Percentiles rank a stretch among this genome's conserved stretches.
These are phyloP conservation scores for Plutella xylostella DNA, from an alignment of 2,888 invertebrate genomes.

Conservation along the genomic window DNA sequence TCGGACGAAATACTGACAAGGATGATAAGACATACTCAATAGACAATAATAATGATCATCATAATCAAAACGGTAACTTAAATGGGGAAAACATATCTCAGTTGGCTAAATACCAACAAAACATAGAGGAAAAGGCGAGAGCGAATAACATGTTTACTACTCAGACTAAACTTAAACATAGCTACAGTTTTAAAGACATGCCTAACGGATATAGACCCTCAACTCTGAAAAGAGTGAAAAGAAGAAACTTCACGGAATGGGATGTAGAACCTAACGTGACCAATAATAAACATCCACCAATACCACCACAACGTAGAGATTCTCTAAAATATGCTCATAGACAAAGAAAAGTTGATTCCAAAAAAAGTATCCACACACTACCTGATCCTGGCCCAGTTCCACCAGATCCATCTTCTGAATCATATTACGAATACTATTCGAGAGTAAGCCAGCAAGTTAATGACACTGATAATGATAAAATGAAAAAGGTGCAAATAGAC, in stretches of 20 bases:
- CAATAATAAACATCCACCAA: slow-evolving; percentile 47
- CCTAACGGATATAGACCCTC: slow-evolving; percentile 73
- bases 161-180: slow-evolving; percentile 64
- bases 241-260: slow-evolving; percentile 71
- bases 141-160: slow-evolving; percentile 64
- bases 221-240: slow-evolving; percentile 65
- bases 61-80: slow-evolving; percentile 35
- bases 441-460: slow-evolving; percentile 64
- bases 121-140: slow-evolving; percentile 63
- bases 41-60: slow-evolving; percentile 41
- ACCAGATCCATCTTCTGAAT: slow-evolving; percentile 57
- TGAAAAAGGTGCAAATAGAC: slow-evolving; percentile 49
- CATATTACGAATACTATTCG: slow-evolving; percentile 64
- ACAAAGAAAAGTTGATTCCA: slow-evolving; percentile 57
- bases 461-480: slow-evolving; percentile 60
- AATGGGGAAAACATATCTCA: slow-evolving; percentile 60
- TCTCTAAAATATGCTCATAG: slow-evolving; percentile 64
- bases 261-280: slow-evolving; percentile 56
- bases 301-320: slow-evolving; percentile 58
- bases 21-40: slow-evolving; percentile 38
- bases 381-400: slow-evolving; percentile 62
- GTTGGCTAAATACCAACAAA: slow-evolving; percentile 74
- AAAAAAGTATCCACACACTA: slow-evolving; percentile 49
- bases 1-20: slow-evolving; percentile 42
- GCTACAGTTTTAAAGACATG: slow-evolving; percentile 71